Base-by-base conservation (phyloP, 2,888 invertebrate species). In the Ornithoptera priamus region DNA sequence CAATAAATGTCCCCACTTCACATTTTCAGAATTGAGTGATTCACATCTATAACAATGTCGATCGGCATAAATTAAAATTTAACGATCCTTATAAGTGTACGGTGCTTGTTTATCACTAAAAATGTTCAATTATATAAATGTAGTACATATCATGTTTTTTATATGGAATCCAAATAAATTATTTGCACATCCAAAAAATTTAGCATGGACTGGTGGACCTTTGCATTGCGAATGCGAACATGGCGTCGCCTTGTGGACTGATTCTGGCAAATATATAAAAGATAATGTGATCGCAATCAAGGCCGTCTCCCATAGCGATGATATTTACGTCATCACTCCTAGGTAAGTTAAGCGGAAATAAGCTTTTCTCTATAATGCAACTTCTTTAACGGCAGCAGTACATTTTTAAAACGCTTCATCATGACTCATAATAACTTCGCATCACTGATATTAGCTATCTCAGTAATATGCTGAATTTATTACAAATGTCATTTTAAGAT, bases 231-330 rank as follows among this genome's bases (percentile, higher is more conserved):
- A 93, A 7, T 93, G 93, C 74, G 87, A 88, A 18, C 84, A 91
- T 67, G 92, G 93, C 17, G 86, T 89, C 63, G 90, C 91, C 56
- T 86, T 94, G 58, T 94, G 93, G 84, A 87, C 88, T 61, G 83
- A 82, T 2, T 91, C 89, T 65, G 94, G 93, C 0, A 89, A 93
- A 65, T 93, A 94, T 80, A 83, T 93, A 2, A 87, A 90, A 67
- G 93, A 93, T 75, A 95, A 95, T 80, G 87, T 94, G 12, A 94
- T 95, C 59, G 94, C 93, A 2, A 94, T 94, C 18, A 93, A 95
- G 74, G 89, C 91, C 5, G 93, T 94, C 71, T 87, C 94, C 59
- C 91, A 86, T 82, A 90, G 89, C 74, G 94, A 95, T 67, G 90
- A 93, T 50, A 90, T 93, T 15, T 93, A 93, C 77, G 75, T 95